Conservation (phyloP, 2,797 vertebrate genomes). For the Acridotheres tristis region DNA sequence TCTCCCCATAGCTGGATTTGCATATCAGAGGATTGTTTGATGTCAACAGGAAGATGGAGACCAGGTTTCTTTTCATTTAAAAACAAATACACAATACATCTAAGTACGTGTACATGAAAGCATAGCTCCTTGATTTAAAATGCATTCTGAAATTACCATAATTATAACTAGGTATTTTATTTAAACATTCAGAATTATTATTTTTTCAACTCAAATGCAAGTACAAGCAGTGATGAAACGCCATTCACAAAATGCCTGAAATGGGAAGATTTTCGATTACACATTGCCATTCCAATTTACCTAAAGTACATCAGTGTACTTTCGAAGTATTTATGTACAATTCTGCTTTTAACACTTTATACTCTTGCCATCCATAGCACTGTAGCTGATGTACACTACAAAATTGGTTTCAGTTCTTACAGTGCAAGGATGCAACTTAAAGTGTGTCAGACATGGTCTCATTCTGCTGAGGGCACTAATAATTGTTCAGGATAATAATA, state of each 20-base stretch:
- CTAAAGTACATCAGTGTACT: background rate
- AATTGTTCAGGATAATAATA: background rate
- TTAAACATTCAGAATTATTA: constrained; percentile 23
- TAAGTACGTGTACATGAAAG: constrained; percentile 86
- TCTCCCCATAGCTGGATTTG: constrained; percentile 88
- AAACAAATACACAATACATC: constrained; percentile 86
- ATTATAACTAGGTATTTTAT: constrained; percentile 45
- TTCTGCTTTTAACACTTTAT: background rate
- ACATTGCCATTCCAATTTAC: background rate
- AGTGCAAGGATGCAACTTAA: background rate
- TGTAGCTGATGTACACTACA: background rate
- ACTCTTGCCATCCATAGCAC: background rate
- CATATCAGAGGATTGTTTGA: constrained; percentile 98
- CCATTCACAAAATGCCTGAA: background rate
- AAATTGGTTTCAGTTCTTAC: background rate
- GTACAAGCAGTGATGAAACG: background rate
- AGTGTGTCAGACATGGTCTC: background rate
- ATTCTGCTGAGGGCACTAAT: background rate
- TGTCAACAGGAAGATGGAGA: constrained; percentile 89
- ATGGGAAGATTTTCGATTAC: background rate
- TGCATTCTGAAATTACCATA: constrained; percentile 82
- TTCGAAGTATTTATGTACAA: background rate
- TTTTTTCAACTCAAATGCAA: background rate
- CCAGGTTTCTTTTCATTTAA: constrained; percentile 86
- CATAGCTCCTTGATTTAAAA: constrained; percentile 82